Percentiles rank a stretch among this genome's conserved stretches.
phyloP scores from a whole-genome alignment of 2,888 invertebrate species.

The Oligia fasciuncula region DNA sequence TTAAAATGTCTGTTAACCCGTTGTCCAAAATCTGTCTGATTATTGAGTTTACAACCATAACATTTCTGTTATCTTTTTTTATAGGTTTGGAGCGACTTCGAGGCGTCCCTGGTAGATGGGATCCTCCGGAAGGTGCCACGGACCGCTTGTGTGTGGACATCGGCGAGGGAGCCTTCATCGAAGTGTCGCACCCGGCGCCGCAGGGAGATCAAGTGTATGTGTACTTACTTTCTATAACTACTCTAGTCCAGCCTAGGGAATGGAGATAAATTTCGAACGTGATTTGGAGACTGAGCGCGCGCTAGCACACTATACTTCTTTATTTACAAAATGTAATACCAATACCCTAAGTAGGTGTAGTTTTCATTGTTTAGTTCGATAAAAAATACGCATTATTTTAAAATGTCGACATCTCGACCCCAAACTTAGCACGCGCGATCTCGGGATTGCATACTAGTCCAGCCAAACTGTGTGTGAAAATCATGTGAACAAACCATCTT shows the following conservation, averaged over 20 bases:
- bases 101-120: conserved; percentile 90
- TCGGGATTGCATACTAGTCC: neutral
- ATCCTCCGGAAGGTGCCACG: conserved; percentile 93
- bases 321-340: neutral
- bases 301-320: neutral
- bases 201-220: conserved; percentile 82
- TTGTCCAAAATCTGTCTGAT: neutral
- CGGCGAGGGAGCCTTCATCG: conserved; percentile 96
- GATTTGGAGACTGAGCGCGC: neutral
- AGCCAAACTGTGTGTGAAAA: too few species aligned
- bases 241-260: neutral
- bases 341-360: neutral
- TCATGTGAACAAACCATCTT: too few species aligned
- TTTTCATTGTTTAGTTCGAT: neutral
- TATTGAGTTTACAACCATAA: neutral
- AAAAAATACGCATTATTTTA: neutral
- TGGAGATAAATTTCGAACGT: neutral
- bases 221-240: neutral
- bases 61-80: conserved; percentile 30
- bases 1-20: neutral
- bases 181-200: conserved; percentile 96
- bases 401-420: neutral
- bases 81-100: conserved; percentile 81
- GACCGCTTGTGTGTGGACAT: conserved; percentile 97
- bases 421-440: neutral